Percentiles rank a stretch among this genome's conserved stretches.
Conservation (phyloP, 2,113 vertebrate genomes). For the Cinclus cinclus region DNA sequence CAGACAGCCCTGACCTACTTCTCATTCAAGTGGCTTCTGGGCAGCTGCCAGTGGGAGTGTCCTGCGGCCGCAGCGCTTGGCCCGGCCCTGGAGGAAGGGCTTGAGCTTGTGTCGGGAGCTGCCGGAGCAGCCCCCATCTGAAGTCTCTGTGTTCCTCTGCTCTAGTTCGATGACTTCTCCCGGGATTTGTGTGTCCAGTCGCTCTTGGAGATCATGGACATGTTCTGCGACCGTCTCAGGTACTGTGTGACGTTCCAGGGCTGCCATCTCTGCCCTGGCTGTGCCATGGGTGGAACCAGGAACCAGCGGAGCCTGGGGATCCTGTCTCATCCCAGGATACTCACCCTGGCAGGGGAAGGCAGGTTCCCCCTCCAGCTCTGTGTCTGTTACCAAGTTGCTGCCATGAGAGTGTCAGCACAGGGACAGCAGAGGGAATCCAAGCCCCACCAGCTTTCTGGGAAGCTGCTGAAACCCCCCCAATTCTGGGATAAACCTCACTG, state of each 20-base stretch:
- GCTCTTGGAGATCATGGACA: conserved; percentile 94
- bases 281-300: accelerated
- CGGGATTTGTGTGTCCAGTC: conserved; percentile 92
- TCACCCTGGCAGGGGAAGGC: not conserved
- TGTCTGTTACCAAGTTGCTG: accelerated
- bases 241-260: conserved; percentile 20
- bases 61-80: not conserved
- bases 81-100: not conserved
- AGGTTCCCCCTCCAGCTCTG: not conserved
- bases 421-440: not conserved
- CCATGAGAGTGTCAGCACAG: accelerated
- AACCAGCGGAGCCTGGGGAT: accelerated
- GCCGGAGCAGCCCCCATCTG: not conserved
- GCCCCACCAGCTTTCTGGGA: not conserved
- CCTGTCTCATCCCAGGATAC: not conserved
- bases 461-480: not conserved
- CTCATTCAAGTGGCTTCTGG: conserved; percentile 3
- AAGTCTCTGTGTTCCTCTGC: not conserved
- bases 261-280: not conserved
- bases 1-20: conserved; percentile 32
- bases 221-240: conserved; percentile 95
- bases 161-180: conserved; percentile 96
- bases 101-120: not conserved
- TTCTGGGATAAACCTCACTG: accelerated
- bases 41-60: conserved; percentile 2